These are phyloP conservation scores for Gyrodactylus bullatarudis DNA, from an alignment of 1,140 invertebrate genomes.

Conservation along the genomic window DNA sequence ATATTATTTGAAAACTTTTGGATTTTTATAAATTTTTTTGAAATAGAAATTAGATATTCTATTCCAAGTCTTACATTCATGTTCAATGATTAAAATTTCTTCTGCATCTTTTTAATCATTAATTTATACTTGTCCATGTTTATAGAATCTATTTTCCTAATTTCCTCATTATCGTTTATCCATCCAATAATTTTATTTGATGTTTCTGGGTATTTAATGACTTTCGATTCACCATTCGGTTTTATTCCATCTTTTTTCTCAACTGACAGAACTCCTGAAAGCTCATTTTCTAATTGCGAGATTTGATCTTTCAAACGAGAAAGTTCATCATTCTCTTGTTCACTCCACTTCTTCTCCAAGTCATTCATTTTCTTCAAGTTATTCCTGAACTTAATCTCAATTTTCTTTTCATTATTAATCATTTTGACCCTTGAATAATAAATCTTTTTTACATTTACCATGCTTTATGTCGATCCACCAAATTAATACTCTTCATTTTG, in stretches of 20 bases:
- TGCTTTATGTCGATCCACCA: background rate
- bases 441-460: background rate
- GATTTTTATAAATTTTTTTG: background rate
- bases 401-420: background rate
- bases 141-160: background rate
- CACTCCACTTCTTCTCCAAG: background rate
- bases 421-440: background rate
- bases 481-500: background rate
- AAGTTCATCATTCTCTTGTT: background rate
- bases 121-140: background rate
- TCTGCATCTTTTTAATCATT: background rate
- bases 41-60: background rate
- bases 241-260: background rate
- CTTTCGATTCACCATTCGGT: background rate
- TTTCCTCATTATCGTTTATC: background rate
- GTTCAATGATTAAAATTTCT: background rate
- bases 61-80: background rate
- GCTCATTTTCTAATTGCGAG: background rate
- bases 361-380: background rate
- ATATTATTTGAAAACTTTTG: background rate
- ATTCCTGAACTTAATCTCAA: background rate
- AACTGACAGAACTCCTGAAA: too few relatives aligned
- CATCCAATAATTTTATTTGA: background rate
- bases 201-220: background rate
- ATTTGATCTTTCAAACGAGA: background rate